phyloP scores from a whole-genome alignment of 2,888 invertebrate genomes.

The Calliopum simillimum region DNA sequence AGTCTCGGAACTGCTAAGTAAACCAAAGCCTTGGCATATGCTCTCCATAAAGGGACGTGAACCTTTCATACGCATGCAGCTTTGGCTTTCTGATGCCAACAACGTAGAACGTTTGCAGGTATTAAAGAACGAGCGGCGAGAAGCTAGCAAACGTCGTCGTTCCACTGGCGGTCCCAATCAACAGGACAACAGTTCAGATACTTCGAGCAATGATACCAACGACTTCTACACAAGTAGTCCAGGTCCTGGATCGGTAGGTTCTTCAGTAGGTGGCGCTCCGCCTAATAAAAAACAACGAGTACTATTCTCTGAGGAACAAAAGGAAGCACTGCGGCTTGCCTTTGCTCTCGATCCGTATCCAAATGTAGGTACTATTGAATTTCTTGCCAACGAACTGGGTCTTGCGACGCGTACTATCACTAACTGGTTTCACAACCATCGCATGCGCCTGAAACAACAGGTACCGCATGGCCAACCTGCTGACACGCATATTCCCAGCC shows the following conservation, averaged over 20 bases:
- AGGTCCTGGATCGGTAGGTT: constrained; percentile 73
- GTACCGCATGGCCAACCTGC: constrained; percentile 82
- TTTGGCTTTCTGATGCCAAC: constrained; percentile 96
- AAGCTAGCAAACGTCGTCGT: constrained; percentile 90
- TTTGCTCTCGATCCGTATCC: constrained; percentile 98
- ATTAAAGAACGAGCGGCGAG: constrained; percentile 88
- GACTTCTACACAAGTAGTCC: constrained; percentile 89
- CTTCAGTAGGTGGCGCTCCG: constrained; percentile 74
- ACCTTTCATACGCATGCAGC: constrained; percentile 95
- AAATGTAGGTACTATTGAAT: constrained; percentile 95
- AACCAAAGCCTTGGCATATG: constrained; percentile 99
- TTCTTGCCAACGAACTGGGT: constrained; percentile 89
- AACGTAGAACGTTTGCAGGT: constrained; percentile 94
- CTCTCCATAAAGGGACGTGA: constrained; percentile 97
- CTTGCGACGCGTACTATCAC: constrained; percentile 96
- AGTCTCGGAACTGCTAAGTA: constrained; percentile 95
- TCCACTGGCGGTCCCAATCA: constrained; percentile 84
- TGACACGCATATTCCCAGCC: constrained; percentile 74
- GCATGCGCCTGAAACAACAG: constrained; percentile 96
- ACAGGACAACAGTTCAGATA: constrained; percentile 89
- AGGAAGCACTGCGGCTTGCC: constrained; percentile 92
- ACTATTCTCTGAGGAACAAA: constrained; percentile 97
- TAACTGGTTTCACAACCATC: constrained; percentile 99
- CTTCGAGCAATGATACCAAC: constrained; percentile 88
- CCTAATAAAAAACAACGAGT: constrained; percentile 96